These are phyloP conservation scores for Sapayoa aenigma DNA, from an alignment of 2,113 vertebrate species.

Conservation along the genomic window DNA sequence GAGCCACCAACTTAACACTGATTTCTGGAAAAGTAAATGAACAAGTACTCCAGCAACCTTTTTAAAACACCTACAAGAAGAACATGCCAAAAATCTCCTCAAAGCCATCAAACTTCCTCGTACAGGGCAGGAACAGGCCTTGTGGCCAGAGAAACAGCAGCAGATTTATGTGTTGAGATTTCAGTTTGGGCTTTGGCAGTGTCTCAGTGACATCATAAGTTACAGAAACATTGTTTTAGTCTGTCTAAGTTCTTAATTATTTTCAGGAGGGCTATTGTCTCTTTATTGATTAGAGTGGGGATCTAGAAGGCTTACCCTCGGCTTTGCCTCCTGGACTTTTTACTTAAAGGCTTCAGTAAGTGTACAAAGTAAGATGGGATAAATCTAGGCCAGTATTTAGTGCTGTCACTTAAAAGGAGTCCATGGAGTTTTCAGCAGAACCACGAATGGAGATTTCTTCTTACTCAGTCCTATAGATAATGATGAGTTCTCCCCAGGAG, in stretches of 20 bases:
- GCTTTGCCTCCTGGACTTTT: constrained; percentile 4
- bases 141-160: neutral
- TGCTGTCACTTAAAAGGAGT: neutral
- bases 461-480: rapidly evolving
- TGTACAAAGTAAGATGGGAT: neutral
- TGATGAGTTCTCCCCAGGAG: neutral
- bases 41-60: neutral
- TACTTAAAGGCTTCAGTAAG: neutral
- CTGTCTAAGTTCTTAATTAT: constrained; percentile 19
- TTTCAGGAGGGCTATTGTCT: constrained; percentile 38
- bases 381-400: neutral
- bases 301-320: neutral
- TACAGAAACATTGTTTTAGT: constrained; percentile 33
- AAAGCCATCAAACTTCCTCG: neutral
- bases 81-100: neutral
- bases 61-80: neutral
- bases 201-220: neutral
- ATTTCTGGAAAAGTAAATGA: neutral
- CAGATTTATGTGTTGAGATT: neutral
- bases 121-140: neutral
- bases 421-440: neutral
- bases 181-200: neutral
- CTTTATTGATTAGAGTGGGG: neutral
- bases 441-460: neutral
- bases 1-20: neutral